Evolutionary conservation across 2,113 vertebrate genomes (phyloP), one percentile per base, ranked within the genome.

Genomic region (Hippopotamus amphibius): DNA sequence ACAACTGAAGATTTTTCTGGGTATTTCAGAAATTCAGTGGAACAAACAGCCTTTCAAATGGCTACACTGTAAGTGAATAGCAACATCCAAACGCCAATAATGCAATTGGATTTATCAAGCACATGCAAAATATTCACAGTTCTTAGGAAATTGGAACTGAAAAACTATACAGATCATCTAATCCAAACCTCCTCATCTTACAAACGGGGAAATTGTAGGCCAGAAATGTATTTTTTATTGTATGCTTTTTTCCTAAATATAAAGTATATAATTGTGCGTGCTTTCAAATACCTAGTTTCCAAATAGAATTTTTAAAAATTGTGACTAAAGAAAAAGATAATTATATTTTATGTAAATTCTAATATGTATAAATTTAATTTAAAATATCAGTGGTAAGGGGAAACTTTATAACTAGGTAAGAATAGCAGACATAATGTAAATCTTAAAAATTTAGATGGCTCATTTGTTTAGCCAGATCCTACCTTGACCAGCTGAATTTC

Each of bases 201-300:
- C 1, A 53, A 24, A 85, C 17, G 5, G 30, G 17, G 46, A 74
- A 87, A 88, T 5, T 59, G 3, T n/a, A 55, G 5, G 3, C 33
- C 33, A 66, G 50, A 84, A 71, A 77, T 11, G 4, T 48, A 43
- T 71, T 71, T 53, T 83, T 65, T 41, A 33, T 77, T 63, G 8
- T 69, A 14, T 72, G 22, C 24, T 80, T 72, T 92, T 43, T 74
- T 48, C 55, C 63, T 53, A 57, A 79, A 71, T 69, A 16, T 84
- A 88, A 81, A 63, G 71, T 16, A 63, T 16, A 63, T 37, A 10
- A 53, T 43, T 74, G n/a, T 77, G 37, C 77, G 4, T 37, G 16
- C 90, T 95, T 90, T 80, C 50, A 95, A 90, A 41, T 65, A 79
- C 26, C 5, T 84, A 7, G 22, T 69, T 84, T 81, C 69, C 85